Conservation (phyloP, 1,140 invertebrate species). For the Drosophila elegans region DNA sequence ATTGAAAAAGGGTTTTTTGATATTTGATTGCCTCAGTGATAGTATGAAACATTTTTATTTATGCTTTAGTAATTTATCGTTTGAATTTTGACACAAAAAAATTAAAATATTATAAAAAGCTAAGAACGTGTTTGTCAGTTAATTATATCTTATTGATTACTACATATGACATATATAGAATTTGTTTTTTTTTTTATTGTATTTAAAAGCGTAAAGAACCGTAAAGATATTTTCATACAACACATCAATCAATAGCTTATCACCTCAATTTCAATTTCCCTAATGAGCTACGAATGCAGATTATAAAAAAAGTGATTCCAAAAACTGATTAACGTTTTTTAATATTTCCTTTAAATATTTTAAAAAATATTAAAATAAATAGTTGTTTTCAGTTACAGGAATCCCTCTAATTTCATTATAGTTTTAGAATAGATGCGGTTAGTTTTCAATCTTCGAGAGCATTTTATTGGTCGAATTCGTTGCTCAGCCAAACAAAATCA, state of each 20-base stretch:
- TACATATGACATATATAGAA: no score
- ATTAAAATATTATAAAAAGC: not conserved
- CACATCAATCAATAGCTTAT: slow-evolving; percentile 13
- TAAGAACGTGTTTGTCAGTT: not conserved
- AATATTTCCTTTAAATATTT: not conserved
- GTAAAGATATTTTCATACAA: slow-evolving; percentile 9
- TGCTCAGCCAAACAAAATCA: slow-evolving; percentile 46
- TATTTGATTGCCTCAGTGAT: not conserved
- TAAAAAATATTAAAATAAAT: not conserved
- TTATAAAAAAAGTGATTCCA: not conserved
- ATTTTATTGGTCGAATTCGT: slow-evolving; percentile 21
- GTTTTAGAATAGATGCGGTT: slow-evolving; percentile 39
- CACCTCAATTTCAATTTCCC: slow-evolving; percentile 8
- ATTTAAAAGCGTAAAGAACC: no score
- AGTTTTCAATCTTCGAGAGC: slow-evolving; percentile 36
- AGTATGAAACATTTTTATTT: slow-evolving; percentile 1
- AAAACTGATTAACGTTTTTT: not conserved
- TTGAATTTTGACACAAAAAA: not conserved
- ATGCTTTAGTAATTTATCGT: not conserved
- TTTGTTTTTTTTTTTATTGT: no score
- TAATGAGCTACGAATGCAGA: slow-evolving; percentile 25
- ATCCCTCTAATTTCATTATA: not conserved
- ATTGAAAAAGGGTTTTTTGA: not conserved
- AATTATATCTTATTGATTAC: not conserved
- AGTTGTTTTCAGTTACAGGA: not conserved